Base-by-base conservation (phyloP, 2,888 invertebrate species). In the Epistrophe grossulariae region DNA sequence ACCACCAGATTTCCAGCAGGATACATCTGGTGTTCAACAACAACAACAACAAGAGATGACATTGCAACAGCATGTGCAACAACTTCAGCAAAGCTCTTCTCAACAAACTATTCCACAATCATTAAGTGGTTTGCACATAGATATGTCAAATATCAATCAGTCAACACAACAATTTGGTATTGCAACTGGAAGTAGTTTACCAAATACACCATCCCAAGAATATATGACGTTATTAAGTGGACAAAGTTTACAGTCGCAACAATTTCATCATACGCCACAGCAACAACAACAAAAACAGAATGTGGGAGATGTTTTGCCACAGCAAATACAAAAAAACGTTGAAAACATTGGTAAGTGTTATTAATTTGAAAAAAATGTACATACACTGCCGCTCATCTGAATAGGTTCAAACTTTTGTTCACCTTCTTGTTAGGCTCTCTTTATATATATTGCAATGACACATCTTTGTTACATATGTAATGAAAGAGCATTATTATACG, bases 181-280 rank as follows among this genome's bases (percentile, higher is more conserved):
- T 0, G 24, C 74, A 24, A 13, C 59, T 28, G 62, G 60, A 35
- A 84, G 24, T 70, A 82, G 82, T 70, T 52, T 88, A 15, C 83
- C 77, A 4, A 79, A 80, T 28, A 80, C 73, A 76, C 91, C 89
- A 57, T 78, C 83, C 35, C 89, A 88, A 68, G 90, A 88, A 43
- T 89, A 89, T 59, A 77, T 81, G 13, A 8, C 77, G 10, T 74
- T 85, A 17, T 13, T 74, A 28, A 28, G 48, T 64, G 79, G 70
- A 17, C 64, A 64, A 35, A 43, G 11, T 11, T 52, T 88, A 59
- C 85, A 74, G 17, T 79, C 84, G 35, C 89, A 89, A 43, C 89
- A 89, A 31, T 89, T 83, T 52, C 88, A 88, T 19, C 88, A 89
- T 45, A 89, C 89, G 66, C 89, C 89, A 73, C 82, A 78, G 7